Conservation (phyloP, 2,113 vertebrate species). For the Girardinichthys multiradiatus region DNA sequence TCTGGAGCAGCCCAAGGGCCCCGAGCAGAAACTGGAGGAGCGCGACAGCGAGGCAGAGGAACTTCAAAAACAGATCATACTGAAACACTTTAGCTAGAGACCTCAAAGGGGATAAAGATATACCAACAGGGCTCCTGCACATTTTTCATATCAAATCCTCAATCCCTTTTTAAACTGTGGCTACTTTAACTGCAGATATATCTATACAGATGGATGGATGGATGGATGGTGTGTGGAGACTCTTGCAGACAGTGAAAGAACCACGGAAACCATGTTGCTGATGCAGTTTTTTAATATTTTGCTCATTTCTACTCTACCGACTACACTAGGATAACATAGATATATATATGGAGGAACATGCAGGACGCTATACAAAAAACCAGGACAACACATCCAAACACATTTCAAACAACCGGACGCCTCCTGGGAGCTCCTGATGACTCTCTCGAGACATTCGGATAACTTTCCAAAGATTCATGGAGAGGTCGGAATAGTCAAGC, state of each 20-base stretch:
- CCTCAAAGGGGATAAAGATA: background rate
- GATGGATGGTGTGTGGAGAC: too few species aligned
- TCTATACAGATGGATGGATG: too few species aligned
- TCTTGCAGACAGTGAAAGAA: slow-evolving; percentile 4
- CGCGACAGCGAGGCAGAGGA: slow-evolving; percentile 87
- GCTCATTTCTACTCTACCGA: slow-evolving; percentile 76
- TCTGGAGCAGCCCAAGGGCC: slow-evolving; percentile 84
- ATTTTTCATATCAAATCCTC: too few species aligned
- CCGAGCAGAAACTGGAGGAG: slow-evolving; percentile 84
- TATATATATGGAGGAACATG: slow-evolving; percentile 70
- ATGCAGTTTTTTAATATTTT: slow-evolving; percentile 81
- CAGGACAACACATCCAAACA: slow-evolving; percentile 27
- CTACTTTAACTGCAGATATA: too few species aligned
- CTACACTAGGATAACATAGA: slow-evolving; percentile 75
- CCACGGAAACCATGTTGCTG: slow-evolving; percentile 62
- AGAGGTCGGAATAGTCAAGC: slow-evolving; percentile 30
- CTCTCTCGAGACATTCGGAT: slow-evolving; percentile 20
- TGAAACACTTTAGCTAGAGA: slow-evolving; percentile 87
- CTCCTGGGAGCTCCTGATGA: slow-evolving; percentile 25
- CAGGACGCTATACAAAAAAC: slow-evolving; percentile 72
- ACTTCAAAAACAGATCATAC: slow-evolving; percentile 85
- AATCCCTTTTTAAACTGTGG: too few species aligned
- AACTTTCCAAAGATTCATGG: slow-evolving; percentile 5
- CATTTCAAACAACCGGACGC: slow-evolving; percentile 41
- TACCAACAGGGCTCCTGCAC: too few species aligned